Evolutionary conservation across 2,888 invertebrate species (phyloP).

Genomic region (Mantis religiosa): DNA sequence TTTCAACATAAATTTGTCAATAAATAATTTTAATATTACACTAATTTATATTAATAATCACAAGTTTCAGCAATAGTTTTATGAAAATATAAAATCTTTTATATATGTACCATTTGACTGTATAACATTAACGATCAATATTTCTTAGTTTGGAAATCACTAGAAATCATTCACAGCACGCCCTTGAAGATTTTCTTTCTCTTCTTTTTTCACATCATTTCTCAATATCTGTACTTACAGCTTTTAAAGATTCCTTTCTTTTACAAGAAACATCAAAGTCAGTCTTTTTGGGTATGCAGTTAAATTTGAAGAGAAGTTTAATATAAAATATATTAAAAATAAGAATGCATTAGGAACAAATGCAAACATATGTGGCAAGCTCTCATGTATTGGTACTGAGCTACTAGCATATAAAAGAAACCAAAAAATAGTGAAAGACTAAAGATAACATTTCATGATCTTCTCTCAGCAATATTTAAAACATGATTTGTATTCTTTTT

Average conservation of each 20-base stretch:
- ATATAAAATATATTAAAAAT: neutral
- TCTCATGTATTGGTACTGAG: neutral
- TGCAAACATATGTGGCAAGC: neutral
- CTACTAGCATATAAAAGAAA: neutral
- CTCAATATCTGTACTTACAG: neutral
- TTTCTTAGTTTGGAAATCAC: neutral
- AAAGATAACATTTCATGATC: neutral
- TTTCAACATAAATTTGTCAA: slow-evolving; percentile 24
- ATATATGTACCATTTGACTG: neutral
- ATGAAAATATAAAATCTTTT: slow-evolving; percentile 28
- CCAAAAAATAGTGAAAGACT: neutral
- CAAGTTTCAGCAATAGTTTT: slow-evolving; percentile 22
- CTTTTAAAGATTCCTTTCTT: neutral
- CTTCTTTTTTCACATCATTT: neutral
- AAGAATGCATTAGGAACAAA: neutral
- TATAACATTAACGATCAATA: neutral
- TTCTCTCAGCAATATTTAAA: neutral
- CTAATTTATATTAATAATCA: slow-evolving; percentile 17
- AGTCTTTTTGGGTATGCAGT: neutral
- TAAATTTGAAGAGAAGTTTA: neutral
- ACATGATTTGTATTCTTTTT: neutral
- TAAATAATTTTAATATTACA: slow-evolving; percentile 26
- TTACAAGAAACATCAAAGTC: neutral
- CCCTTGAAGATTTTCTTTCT: neutral
- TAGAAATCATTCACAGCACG: neutral